A percentile compares a stretch with the other conserved stretches of the same genome.
These are phyloP conservation scores for Urechis unicinctus DNA, from an alignment of 2,888 invertebrate genomes.

Conservation along the genomic window DNA sequence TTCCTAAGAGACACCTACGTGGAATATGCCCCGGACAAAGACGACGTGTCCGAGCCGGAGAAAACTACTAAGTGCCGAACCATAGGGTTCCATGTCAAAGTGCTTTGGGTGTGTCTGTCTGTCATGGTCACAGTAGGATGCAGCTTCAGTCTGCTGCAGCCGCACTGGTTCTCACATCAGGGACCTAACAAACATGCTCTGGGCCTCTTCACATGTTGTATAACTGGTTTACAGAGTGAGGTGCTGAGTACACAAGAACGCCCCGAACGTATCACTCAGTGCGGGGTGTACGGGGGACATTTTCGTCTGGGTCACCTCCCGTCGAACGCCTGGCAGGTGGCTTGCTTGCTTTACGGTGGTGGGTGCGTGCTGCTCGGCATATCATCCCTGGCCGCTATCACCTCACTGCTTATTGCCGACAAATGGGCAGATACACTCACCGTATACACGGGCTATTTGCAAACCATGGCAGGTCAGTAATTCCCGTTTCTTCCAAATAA, in stretches of 20 bases:
- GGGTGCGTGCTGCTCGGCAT: conserved; percentile 30
- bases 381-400: conserved; percentile 22
- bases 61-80: background rate
- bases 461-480: conserved; percentile 27
- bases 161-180: conserved; percentile 49
- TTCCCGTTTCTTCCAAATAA: background rate
- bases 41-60: background rate
- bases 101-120: conserved; percentile 22
- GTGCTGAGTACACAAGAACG: conserved; percentile 14
- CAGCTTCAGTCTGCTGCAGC: conserved; percentile 47
- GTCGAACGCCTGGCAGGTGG: conserved; percentile 29
- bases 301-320: conserved; percentile 21
- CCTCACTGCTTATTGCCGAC: conserved; percentile 19
- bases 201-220: conserved; percentile 34
- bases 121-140: conserved; percentile 44
- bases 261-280: conserved; percentile 5
- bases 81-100: background rate
- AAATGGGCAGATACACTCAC: conserved; percentile 20
- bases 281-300: conserved; percentile 18
- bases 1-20: background rate
- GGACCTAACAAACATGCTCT: conserved; percentile 26
- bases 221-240: too few species aligned
- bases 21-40: background rate
- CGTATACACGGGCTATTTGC: conserved; percentile 24
- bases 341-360: conserved; percentile 30